A percentile compares a stretch with the other conserved stretches of the same genome.
These are phyloP conservation scores for Globicephala melas DNA, from an alignment of 2,113 vertebrate species.

Conservation along the genomic window DNA sequence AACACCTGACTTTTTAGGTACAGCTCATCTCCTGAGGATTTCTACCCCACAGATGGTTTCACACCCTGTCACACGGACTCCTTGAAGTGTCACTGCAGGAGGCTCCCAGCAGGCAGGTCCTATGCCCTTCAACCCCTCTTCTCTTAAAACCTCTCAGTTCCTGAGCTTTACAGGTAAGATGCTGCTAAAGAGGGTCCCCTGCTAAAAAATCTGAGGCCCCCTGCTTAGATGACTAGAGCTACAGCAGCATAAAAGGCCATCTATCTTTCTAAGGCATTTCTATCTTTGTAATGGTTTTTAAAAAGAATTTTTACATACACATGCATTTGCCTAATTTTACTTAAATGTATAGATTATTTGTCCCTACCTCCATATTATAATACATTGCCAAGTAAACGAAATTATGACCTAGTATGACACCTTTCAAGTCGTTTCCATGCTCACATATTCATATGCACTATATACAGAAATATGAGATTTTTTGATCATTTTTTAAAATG, in stretches of 20 bases:
- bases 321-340: background rate
- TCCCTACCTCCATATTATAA: background rate
- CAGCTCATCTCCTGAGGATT: background rate
- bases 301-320: background rate
- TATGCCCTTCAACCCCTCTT: background rate
- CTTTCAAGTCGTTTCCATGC: background rate
- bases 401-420: background rate
- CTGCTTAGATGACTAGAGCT: background rate
- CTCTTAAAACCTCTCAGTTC: background rate
- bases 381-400: background rate
- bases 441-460: background rate
- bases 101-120: background rate
- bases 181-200: background rate
- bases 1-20: background rate
- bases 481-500: background rate
- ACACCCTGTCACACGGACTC: background rate
- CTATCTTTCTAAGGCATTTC: background rate
- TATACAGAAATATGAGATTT: background rate
- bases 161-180: background rate
- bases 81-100: background rate
- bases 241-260: background rate
- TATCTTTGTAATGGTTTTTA: background rate
- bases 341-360: background rate
- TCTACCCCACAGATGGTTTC: background rate
- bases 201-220: background rate